Conservation (phyloP, 2,888 invertebrate species). For the Oligia strigilis region DNA sequence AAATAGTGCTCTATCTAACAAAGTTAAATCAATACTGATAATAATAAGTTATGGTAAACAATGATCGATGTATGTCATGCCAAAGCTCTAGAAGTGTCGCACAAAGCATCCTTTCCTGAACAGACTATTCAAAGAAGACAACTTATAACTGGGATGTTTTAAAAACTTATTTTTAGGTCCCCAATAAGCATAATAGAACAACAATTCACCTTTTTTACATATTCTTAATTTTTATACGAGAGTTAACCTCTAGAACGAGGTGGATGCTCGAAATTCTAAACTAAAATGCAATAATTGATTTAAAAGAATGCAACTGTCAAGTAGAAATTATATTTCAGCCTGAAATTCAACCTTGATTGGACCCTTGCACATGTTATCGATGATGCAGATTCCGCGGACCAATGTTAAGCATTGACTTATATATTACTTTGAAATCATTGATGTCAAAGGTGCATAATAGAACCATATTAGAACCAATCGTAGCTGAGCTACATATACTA, state of each 20-base stretch:
- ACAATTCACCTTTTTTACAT: constrained; percentile 7
- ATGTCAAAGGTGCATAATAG: too few relatives aligned
- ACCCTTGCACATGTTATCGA: neutral
- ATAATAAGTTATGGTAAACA: neutral
- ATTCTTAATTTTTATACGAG: constrained; percentile 5
- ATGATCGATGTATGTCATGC: neutral
- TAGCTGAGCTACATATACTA: constrained; percentile 17
- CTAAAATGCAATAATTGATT: constrained; percentile 13
- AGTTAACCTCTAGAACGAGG: constrained; percentile 52
- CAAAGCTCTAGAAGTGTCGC: neutral
- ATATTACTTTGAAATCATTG: too few relatives aligned
- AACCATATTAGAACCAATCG: constrained; percentile 16
- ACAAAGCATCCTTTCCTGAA: neutral
- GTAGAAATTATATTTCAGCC: constrained; percentile 52
- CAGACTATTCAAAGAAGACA: neutral
- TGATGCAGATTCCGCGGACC: neutral
- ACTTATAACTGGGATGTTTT: constrained; percentile 33
- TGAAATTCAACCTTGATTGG: constrained; percentile 25
- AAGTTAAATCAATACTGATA: constrained; percentile 1
- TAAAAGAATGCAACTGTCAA: constrained; percentile 1
- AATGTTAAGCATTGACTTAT: neutral
- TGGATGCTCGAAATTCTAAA: constrained; percentile 9
- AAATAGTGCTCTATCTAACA: neutral
- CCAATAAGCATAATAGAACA: constrained; percentile 2
- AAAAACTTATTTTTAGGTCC: constrained; percentile 36